A percentile compares a stretch with the other conserved stretches of the same genome.
phyloP scores from a whole-genome alignment of 2,113 vertebrate genomes.

The Amphilophus citrinellus region DNA sequence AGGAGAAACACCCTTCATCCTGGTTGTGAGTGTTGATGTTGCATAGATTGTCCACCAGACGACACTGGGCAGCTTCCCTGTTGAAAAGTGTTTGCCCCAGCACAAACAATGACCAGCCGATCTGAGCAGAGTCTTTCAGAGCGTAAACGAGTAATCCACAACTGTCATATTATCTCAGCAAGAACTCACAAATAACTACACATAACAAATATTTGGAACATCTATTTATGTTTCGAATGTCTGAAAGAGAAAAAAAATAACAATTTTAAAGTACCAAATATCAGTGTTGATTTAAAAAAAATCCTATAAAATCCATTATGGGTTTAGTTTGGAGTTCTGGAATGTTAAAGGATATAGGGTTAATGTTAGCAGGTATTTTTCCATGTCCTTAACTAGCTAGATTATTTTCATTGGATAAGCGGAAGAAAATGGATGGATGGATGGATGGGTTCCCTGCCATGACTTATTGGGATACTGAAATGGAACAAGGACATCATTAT shows the following conservation, averaged over 20 bases:
- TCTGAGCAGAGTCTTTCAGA: too few species aligned
- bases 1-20: slow-evolving; percentile 1
- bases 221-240: neutral
- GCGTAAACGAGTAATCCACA: too few species aligned
- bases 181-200: neutral
- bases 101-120: neutral
- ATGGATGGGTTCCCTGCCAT: neutral
- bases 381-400: too few species aligned
- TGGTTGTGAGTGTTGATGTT: neutral
- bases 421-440: too few species aligned
- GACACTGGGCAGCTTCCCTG: neutral
- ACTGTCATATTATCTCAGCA: too few species aligned
- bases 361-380: neutral
- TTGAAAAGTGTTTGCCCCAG: neutral
- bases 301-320: neutral
- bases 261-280: neutral
- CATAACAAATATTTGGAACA: neutral
- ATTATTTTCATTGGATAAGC: neutral
- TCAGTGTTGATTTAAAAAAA: neutral
- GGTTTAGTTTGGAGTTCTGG: neutral
- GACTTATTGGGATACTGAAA: neutral
- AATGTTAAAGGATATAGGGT: neutral
- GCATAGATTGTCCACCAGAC: neutral
- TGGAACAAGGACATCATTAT: neutral
- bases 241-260: neutral